Conservation (phyloP, 2,797 vertebrate species). For the Notolepis coatsorum region DNA sequence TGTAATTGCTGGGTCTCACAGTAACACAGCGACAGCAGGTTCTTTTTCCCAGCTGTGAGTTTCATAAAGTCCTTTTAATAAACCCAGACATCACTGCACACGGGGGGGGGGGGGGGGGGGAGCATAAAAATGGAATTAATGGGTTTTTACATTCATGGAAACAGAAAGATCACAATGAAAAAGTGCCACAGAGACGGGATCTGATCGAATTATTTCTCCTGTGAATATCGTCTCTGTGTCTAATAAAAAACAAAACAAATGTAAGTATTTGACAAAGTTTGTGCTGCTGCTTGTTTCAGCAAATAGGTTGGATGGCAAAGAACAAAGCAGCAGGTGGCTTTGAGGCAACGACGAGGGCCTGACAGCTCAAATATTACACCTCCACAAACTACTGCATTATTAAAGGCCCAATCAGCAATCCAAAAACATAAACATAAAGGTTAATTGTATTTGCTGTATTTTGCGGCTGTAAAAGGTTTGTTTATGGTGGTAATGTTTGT, state of each 20-base stretch:
- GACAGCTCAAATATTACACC: slow-evolving; percentile 44
- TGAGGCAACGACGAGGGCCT: slow-evolving; percentile 46
- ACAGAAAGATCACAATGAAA: slow-evolving; percentile 66
- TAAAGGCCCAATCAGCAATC: too few species aligned
- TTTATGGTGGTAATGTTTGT: too few species aligned
- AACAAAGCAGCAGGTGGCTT: slow-evolving; percentile 60
- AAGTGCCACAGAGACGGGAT: slow-evolving; percentile 53
- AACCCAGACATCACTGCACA: slow-evolving; percentile 51
- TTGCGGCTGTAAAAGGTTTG: too few species aligned
- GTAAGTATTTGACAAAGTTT: slow-evolving; percentile 54
- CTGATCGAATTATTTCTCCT: slow-evolving; percentile 69
- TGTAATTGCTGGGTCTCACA: slow-evolving; percentile 38
- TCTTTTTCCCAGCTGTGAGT: slow-evolving; percentile 29
- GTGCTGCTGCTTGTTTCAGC: slow-evolving; percentile 38
- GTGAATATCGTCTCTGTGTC: slow-evolving; percentile 53
- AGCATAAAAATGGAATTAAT: slow-evolving; percentile 41
- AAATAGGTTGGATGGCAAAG: slow-evolving; percentile 24
- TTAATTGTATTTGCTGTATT: too few species aligned
- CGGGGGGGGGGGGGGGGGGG: slow-evolving; percentile 9
- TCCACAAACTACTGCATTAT: slow-evolving; percentile 39
- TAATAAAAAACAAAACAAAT: slow-evolving; percentile 48
- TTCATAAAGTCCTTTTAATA: slow-evolving; percentile 73
- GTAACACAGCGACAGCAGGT: slow-evolving; percentile 37
- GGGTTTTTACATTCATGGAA: slow-evolving; percentile 54
- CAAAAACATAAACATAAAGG: too few species aligned